These are phyloP conservation scores for Pyrgilauda ruficollis DNA, from an alignment of 2,113 vertebrate genomes.

Conservation along the genomic window DNA sequence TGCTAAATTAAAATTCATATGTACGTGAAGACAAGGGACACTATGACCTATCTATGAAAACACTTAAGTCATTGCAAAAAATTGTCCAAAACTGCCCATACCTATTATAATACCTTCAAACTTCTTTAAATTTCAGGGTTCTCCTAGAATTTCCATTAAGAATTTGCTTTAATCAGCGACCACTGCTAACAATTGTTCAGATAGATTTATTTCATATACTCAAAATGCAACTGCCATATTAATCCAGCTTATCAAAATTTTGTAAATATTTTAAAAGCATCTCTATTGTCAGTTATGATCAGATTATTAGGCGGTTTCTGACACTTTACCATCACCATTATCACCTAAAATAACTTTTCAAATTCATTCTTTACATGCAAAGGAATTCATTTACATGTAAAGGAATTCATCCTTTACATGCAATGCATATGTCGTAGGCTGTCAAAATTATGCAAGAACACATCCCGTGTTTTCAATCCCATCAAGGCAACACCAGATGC, in stretches of 20 bases:
- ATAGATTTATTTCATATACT: background rate
- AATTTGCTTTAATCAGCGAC: background rate
- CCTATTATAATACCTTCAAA: background rate
- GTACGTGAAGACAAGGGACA: background rate
- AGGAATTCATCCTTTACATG: background rate
- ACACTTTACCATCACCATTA: background rate
- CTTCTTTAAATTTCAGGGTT: background rate
- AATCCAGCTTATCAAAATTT: background rate
- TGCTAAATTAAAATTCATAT: background rate
- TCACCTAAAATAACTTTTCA: background rate
- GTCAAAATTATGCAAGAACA: background rate
- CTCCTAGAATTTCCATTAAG: background rate
- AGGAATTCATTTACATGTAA: too few species aligned
- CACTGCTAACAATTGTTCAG: background rate
- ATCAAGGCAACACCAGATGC: background rate
- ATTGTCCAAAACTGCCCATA: background rate
- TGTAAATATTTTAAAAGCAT: conserved; percentile 16
- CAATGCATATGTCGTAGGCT: background rate
- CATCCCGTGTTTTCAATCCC: background rate
- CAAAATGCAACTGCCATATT: conserved; percentile 5
- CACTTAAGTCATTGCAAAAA: background rate
- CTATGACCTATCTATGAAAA: background rate
- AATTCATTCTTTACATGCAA: background rate
- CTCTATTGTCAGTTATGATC: background rate
- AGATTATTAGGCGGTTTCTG: background rate